These are phyloP conservation scores for Engystomops pustulosus DNA, from an alignment of 2,113 vertebrate genomes.

Conservation along the genomic window DNA sequence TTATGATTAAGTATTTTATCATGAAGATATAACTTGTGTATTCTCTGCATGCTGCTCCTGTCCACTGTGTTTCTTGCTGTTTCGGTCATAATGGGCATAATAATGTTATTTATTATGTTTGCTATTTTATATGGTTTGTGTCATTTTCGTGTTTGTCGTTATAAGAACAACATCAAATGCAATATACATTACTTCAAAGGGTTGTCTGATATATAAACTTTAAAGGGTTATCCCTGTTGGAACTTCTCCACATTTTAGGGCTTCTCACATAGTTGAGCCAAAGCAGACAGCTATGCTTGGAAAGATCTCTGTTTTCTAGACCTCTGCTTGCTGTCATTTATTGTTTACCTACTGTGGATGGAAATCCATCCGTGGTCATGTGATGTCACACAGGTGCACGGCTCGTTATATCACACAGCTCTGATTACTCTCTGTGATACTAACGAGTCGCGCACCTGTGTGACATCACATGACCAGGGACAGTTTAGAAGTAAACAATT, in stretches of 20 bases:
- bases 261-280: background rate
- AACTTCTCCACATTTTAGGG: background rate
- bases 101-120: slow-evolving; percentile 17
- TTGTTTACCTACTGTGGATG: no score
- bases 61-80: background rate
- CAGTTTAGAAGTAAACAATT: no score
- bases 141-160: background rate
- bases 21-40: background rate
- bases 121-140: background rate
- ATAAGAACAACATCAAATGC: background rate
- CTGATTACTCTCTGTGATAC: no score
- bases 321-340: no score
- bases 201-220: background rate
- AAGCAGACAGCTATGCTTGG: background rate
- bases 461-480: no score
- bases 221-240: background rate
- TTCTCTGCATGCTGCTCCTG: background rate
- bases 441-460: no score
- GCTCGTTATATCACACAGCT: no score
- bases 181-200: background rate
- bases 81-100: background rate
- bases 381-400: no score
- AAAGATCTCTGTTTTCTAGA: no score
- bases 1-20: background rate
- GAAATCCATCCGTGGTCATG: no score